phyloP scores from a whole-genome alignment of 2,888 invertebrate species.

The Coenonympha arcania region DNA sequence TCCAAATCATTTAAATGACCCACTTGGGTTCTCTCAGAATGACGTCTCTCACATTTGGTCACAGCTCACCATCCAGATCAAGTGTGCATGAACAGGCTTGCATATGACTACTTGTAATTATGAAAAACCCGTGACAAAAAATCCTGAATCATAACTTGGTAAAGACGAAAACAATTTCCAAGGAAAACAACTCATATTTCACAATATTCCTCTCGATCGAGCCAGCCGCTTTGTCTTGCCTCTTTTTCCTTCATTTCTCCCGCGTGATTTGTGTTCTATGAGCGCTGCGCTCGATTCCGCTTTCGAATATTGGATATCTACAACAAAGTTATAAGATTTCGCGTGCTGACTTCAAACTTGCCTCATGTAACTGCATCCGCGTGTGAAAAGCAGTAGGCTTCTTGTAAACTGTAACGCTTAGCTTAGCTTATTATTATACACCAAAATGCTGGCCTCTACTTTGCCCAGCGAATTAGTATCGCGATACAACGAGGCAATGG shows the following conservation, averaged over 20 bases:
- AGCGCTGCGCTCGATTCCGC: slow-evolving; percentile 48
- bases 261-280: slow-evolving; percentile 61
- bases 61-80: no score
- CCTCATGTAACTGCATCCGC: neutral
- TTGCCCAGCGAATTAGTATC: no score
- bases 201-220: slow-evolving; percentile 59
- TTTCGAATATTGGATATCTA: slow-evolving; percentile 63
- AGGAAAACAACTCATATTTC: slow-evolving; percentile 62
- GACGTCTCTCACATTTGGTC: no score
- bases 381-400: neutral
- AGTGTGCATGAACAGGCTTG: no score
- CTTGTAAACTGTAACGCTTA: neutral
- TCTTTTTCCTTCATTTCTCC: slow-evolving; percentile 49
- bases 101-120: no score
- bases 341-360: slow-evolving; percentile 3
- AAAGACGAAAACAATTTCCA: slow-evolving; percentile 54
- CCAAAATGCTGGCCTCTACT: no score
- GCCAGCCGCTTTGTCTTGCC: slow-evolving; percentile 57
- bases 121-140: neutral
- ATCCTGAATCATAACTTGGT: slow-evolving; percentile 13
- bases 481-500: no score
- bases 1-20: no score
- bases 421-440: no score
- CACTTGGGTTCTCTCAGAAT: no score
- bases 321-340: slow-evolving; percentile 33